A percentile compares a stretch with the other conserved stretches of the same genome.
Evolutionary conservation across 2,888 invertebrate genomes (phyloP).

Genomic region (Timandra comae): DNA sequence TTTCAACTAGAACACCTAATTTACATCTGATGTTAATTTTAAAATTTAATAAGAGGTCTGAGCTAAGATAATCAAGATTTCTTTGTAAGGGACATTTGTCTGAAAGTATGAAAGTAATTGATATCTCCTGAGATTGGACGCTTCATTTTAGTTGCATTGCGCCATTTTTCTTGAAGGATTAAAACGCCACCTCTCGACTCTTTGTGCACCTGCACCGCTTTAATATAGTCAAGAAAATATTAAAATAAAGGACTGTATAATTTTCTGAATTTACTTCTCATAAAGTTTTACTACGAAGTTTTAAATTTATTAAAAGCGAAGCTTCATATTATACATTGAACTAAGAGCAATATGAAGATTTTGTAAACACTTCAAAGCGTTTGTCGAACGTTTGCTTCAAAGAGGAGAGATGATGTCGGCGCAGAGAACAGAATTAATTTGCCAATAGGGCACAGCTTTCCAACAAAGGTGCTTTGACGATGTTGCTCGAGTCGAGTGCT

Average conservation of each 20-base stretch:
- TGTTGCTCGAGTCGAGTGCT: conserved; percentile 27
- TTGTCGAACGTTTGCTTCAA: conserved; percentile 38
- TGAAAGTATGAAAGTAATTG: no score
- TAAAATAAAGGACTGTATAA: conserved; percentile 14
- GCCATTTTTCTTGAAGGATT: conserved; percentile 40
- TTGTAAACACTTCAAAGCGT: conserved; percentile 40
- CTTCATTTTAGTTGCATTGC: conserved; percentile 28
- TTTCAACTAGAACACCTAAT: no score
- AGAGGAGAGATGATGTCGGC: conserved; percentile 34
- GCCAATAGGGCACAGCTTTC: conserved; percentile 47
- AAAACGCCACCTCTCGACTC: conserved; percentile 34
- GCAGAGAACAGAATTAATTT: conserved; percentile 49
- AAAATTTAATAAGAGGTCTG: no score
- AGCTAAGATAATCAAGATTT: no score
- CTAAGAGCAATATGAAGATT: conserved; percentile 25
- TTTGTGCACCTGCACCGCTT: conserved; percentile 36
- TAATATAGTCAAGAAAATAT: conserved; percentile 27
- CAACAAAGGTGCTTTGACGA: conserved; percentile 52
- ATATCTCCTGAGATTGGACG: conserved; percentile 30
- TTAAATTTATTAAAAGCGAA: conserved; percentile 4
- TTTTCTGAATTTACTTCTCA: conserved; percentile 7
- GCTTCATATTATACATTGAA: no score
- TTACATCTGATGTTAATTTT: no score
- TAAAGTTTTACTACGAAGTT: conserved; percentile 3
- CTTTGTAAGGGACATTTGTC: no score